Evolutionary conservation across 1,140 invertebrate species (phyloP), one percentile per base, ranked within the genome.

Genomic region (Drosophila mojavensis): DNA sequence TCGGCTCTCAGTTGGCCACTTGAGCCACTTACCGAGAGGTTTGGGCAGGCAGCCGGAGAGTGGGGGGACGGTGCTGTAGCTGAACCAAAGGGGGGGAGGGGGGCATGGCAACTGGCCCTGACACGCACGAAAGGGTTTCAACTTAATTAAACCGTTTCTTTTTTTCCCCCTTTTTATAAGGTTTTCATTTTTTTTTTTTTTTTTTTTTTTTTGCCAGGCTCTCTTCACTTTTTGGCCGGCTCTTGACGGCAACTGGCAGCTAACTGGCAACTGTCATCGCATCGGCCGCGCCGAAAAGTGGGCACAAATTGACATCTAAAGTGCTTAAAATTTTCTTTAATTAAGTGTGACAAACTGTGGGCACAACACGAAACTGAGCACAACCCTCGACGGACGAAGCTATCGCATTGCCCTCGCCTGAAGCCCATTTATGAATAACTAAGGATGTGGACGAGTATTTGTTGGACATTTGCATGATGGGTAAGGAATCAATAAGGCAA

Each of bases 91-190:
- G 43, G 4, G 15, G 45, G 20, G 47, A 43, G 39, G 11, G 26
- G 30, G 58, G 51, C 47, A 26, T 20, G 41, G 33, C 65, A 47
- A 67, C 69, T 79, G 76, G 60, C 47, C 65, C 43, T 59, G 83
- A 76, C 77, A 88, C 83, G 83, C 83, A 84, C 89, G 79, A 91
- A 91, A 89, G 89, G 89, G 83, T 91, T 91, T 91, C 88, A 88
- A 91, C 88, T 91, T 91, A 91, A 91, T 91, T 91, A 91, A 91
- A 91, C 88, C 88, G 79, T 84, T 82, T 83, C 67, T 81, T 81
- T 72, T 43, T 69, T 47, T 68, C 53, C 43, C 61, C 48, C 65
- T 70, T 71, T 54, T 76, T 66, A 54, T 24, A 36, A 20, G 60
- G 39, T 65, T 51, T 56, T 58, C 6, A 39, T 61, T 62, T 10